Conservation (phyloP, 2,888 invertebrate genomes). For the Pecten maximus region DNA sequence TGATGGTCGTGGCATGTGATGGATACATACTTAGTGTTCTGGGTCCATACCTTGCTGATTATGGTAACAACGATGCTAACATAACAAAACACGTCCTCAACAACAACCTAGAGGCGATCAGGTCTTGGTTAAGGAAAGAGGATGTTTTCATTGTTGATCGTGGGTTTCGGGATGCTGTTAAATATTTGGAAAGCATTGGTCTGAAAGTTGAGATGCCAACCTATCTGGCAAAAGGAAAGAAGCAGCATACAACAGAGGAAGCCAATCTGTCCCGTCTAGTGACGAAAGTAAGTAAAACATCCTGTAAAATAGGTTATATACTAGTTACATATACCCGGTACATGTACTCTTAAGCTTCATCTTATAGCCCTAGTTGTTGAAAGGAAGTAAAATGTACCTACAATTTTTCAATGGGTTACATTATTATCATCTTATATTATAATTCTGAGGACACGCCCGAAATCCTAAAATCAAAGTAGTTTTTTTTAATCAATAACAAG, state of each 20-base stretch:
- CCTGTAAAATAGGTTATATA: too few relatives aligned
- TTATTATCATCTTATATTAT: too few relatives aligned
- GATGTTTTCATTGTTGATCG: slow-evolving; percentile 47
- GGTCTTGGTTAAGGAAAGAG: slow-evolving; percentile 37
- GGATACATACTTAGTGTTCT: slow-evolving; percentile 40
- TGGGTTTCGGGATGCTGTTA: slow-evolving; percentile 47
- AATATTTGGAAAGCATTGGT: slow-evolving; percentile 37
- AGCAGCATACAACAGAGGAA: slow-evolving; percentile 47
- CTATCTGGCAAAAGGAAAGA: slow-evolving; percentile 41
- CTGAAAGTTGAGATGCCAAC: slow-evolving; percentile 43
- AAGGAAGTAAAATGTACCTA: too few relatives aligned
- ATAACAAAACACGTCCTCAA: slow-evolving; percentile 40
- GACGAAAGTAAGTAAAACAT: slow-evolving; percentile 45
- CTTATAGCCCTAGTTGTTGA: too few relatives aligned
- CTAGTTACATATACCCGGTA: too few relatives aligned
- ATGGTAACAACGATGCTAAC: slow-evolving; percentile 42
- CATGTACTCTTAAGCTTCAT: too few relatives aligned
- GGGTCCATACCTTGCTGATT: slow-evolving; percentile 46
- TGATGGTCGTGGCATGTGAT: slow-evolving; percentile 44
- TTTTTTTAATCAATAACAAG: too few relatives aligned
- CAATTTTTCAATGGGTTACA: too few relatives aligned
- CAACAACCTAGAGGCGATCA: slow-evolving; percentile 41
- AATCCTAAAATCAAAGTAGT: too few relatives aligned
- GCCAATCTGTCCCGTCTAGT: slow-evolving; percentile 45
- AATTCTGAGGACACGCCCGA: too few relatives aligned